A percentile compares a stretch with the other conserved stretches of the same genome.
These are phyloP conservation scores for Discoglossus pictus DNA, from an alignment of 2,797 vertebrate genomes.

Conservation along the genomic window DNA sequence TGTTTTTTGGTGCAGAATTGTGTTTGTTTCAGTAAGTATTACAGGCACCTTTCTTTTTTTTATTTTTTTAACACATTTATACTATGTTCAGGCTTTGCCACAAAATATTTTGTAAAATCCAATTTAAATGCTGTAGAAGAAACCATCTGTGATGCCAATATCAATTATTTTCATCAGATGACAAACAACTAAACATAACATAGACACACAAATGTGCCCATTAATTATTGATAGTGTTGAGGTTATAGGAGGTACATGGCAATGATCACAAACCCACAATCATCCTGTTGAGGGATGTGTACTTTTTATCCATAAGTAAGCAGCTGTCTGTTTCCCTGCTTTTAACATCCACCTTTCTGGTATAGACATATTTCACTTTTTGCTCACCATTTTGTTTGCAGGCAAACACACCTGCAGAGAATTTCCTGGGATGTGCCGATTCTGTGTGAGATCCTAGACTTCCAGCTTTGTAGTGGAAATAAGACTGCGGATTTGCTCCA, in stretches of 20 bases:
- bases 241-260: slow-evolving; percentile 60
- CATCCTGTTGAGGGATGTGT: slow-evolving; percentile 63
- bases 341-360: slow-evolving; percentile 65
- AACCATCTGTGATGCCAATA: slow-evolving; percentile 66
- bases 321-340: slow-evolving; percentile 66
- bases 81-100: too few relatives aligned
- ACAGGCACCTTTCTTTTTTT: slow-evolving; percentile 64
- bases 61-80: slow-evolving; percentile 57
- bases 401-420: slow-evolving; percentile 58
- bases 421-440: slow-evolving; percentile 58
- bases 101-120: slow-evolving; percentile 69
- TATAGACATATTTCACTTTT: slow-evolving; percentile 42
- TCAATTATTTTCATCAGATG: slow-evolving; percentile 69
- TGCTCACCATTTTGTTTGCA: slow-evolving; percentile 68
- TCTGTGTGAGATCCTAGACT: slow-evolving; percentile 56
- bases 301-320: slow-evolving; percentile 60
- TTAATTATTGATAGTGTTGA: slow-evolving; percentile 64
- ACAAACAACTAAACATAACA: slow-evolving; percentile 63
- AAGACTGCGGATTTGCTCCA: slow-evolving; percentile 57
- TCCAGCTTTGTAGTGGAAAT: slow-evolving; percentile 46
- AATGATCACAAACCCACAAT: slow-evolving; percentile 64
- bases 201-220: slow-evolving; percentile 63
- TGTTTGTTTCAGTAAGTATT: slow-evolving; percentile 60
- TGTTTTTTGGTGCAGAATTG: too few relatives aligned
- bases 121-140: slow-evolving; percentile 64